phyloP scores from a whole-genome alignment of 2,113 vertebrate species.

The Oreotrochilus melanogaster region DNA sequence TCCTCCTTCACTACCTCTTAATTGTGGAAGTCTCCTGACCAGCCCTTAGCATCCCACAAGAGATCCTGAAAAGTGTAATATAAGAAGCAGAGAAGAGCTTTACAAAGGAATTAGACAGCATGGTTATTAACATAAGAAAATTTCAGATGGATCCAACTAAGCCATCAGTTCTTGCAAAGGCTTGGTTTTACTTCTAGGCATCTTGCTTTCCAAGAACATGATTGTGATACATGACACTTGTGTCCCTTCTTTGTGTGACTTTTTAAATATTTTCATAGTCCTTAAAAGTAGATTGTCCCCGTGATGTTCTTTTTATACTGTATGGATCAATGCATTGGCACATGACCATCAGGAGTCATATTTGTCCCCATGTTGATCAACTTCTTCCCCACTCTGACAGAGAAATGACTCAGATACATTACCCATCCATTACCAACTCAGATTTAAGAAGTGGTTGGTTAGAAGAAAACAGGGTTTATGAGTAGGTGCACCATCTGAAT shows the following conservation, averaged over 20 bases:
- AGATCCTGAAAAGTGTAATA: neutral
- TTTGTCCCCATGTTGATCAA: neutral
- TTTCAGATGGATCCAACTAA: neutral
- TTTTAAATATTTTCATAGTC: neutral
- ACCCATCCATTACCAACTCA: neutral
- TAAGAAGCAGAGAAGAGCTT: neutral
- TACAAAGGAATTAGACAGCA: neutral
- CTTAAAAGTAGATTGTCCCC: neutral
- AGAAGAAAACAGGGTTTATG: neutral
- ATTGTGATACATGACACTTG: neutral
- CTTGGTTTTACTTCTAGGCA: neutral
- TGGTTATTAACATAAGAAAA: neutral
- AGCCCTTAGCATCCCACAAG: neutral
- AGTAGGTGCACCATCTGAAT: neutral
- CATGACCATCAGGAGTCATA: accelerated
- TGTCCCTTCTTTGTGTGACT: neutral
- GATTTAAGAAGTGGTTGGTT: neutral
- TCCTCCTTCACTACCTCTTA: neutral
- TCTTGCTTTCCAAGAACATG: neutral
- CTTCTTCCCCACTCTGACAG: neutral
- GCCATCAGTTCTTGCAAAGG: neutral
- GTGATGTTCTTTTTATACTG: neutral
- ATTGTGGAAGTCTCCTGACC: neutral
- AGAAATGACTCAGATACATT: neutral
- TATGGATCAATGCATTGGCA: neutral